A percentile compares a stretch with the other conserved stretches of the same genome.
Evolutionary conservation across 1,140 invertebrate genomes (phyloP).

Genomic region (Cylas formicarius): DNA sequence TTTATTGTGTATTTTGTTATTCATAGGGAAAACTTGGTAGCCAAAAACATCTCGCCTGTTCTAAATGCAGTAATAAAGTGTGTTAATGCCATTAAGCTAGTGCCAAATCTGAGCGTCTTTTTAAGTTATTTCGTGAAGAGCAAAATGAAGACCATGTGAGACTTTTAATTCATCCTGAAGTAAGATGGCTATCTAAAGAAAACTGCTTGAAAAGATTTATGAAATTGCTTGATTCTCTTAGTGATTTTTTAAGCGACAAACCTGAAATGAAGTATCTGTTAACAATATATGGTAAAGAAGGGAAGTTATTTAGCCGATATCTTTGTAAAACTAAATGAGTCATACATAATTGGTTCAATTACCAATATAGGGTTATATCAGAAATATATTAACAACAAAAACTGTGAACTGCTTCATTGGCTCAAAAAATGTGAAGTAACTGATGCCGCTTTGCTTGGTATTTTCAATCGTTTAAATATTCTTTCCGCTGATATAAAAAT

Average conservation of each 20-base stretch:
- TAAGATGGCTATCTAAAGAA: constrained; percentile 27
- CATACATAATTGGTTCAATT: too few relatives aligned
- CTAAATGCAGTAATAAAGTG: constrained; percentile 25
- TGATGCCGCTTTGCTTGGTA: too few relatives aligned
- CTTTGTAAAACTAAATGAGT: constrained; percentile 13
- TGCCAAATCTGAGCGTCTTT: constrained; percentile 25
- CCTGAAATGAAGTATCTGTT: constrained; percentile 27
- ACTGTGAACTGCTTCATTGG: too few relatives aligned
- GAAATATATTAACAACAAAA: too few relatives aligned
- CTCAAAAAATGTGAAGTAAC: too few relatives aligned
- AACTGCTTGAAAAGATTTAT: constrained; percentile 29
- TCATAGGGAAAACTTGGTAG: constrained; percentile 25
- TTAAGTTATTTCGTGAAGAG: constrained; percentile 25
- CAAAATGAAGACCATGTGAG: constrained; percentile 27
- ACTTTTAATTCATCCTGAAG: constrained; percentile 29
- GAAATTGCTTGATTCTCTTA: constrained; percentile 24
- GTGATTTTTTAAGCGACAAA: constrained; percentile 25
- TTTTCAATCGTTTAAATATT: too few relatives aligned
- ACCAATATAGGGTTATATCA: too few relatives aligned
- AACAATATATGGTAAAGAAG: constrained; percentile 21
- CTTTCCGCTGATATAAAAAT: too few relatives aligned
- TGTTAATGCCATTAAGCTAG: constrained; percentile 26
- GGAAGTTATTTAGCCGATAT: constrained; percentile 24
- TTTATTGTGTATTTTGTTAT: constrained; percentile 28
- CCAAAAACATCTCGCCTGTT: constrained; percentile 26